Evolutionary conservation across 1,140 invertebrate species (phyloP).

Genomic region (Dendroctonus valens): DNA sequence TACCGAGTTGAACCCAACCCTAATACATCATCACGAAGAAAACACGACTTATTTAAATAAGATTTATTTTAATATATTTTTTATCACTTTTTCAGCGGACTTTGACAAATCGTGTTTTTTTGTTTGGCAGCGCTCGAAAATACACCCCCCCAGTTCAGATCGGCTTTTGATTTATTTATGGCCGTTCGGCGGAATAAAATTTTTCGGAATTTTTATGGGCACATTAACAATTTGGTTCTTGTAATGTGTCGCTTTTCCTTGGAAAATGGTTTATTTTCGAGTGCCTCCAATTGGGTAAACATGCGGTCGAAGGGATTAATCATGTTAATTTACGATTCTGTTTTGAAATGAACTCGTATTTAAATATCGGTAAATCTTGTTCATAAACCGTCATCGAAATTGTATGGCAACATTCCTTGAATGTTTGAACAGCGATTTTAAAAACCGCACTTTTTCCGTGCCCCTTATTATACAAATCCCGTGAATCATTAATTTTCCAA

Average conservation of each 20-base stretch:
- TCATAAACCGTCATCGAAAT: too few relatives aligned
- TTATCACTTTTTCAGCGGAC: conserved; percentile 30
- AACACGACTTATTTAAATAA: conserved; percentile 39
- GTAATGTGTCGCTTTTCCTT: conserved; percentile 13
- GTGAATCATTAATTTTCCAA: too few relatives aligned
- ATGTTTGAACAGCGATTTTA: too few relatives aligned
- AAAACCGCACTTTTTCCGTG: too few relatives aligned
- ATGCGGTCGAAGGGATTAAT: not conserved
- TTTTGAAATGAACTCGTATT: not conserved
- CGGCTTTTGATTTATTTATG: conserved; percentile 32
- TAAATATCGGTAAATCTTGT: too few relatives aligned
- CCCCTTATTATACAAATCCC: too few relatives aligned
- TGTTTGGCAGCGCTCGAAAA: not conserved
- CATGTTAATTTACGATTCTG: conserved; percentile 7
- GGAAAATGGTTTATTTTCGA: conserved; percentile 17
- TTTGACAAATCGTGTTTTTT: conserved; percentile 37
- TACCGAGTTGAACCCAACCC: conserved; percentile 35
- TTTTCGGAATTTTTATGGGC: conserved; percentile 29
- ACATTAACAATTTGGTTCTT: conserved; percentile 24
- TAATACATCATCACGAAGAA: conserved; percentile 36
- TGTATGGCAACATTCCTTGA: too few relatives aligned
- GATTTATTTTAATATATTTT: conserved; percentile 39
- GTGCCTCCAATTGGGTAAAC: conserved; percentile 1
- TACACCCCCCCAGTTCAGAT: conserved; percentile 17
- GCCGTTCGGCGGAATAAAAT: conserved; percentile 18